Evolutionary conservation across 2,113 vertebrate species (phyloP).

Genomic region (Porphyrio hochstetteri): DNA sequence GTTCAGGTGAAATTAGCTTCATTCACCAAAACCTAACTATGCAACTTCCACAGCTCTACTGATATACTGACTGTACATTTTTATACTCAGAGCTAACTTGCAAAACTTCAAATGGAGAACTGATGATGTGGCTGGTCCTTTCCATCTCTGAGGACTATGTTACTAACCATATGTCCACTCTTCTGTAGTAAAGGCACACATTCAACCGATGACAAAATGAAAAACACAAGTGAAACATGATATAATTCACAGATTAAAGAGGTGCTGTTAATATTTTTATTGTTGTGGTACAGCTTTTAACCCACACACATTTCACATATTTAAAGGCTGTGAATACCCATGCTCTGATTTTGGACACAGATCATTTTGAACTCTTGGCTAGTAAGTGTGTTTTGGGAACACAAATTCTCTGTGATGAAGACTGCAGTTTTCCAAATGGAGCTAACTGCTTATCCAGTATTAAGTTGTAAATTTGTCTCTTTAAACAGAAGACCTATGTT

Average conservation of each 20-base stretch:
- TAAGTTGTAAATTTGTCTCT: background rate
- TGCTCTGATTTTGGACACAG: background rate
- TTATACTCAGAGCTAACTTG: background rate
- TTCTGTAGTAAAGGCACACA: conserved; percentile 2
- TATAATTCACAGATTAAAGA: conserved; percentile 4
- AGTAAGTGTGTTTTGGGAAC: background rate
- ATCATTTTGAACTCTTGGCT: background rate
- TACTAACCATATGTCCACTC: background rate
- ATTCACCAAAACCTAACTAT: background rate
- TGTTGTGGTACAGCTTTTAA: background rate
- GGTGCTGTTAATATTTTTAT: background rate
- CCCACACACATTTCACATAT: background rate
- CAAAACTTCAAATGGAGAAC: background rate
- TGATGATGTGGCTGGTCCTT: background rate
- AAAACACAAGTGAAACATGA: conserved; percentile 8
- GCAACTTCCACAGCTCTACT: background rate
- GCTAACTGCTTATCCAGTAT: background rate
- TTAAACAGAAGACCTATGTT: background rate
- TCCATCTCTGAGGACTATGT: background rate
- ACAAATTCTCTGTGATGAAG: background rate
- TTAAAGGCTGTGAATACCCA: background rate
- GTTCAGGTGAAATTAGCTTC: background rate
- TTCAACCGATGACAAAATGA: background rate
- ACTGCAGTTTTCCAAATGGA: background rate
- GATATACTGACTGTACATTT: background rate